A percentile compares a stretch with the other conserved stretches of the same genome.
phyloP scores from a whole-genome alignment of 2,888 invertebrate species.

The Leptothorax acervorum region DNA sequence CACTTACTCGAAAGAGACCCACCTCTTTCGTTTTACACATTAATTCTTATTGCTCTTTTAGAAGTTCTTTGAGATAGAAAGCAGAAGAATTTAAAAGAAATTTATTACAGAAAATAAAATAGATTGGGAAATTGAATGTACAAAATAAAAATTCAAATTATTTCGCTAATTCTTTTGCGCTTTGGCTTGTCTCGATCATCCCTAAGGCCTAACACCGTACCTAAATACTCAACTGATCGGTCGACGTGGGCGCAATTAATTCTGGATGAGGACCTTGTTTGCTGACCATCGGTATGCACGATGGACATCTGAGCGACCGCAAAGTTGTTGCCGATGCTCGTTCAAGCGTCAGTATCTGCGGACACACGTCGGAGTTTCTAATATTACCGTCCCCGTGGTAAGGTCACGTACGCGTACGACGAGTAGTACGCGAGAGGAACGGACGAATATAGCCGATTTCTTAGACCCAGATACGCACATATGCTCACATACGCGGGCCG shows the following conservation, averaged over 20 bases:
- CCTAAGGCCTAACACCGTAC: not conserved
- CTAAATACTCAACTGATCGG: not conserved
- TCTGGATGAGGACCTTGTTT: not conserved
- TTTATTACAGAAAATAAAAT: not conserved
- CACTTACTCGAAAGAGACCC: not conserved
- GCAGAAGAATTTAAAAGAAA: not conserved
- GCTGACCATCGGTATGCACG: not conserved
- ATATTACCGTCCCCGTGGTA: conserved; percentile 57
- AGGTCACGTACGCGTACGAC: conserved; percentile 52
- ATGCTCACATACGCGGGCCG: conserved; percentile 38
- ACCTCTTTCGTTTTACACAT: not conserved
- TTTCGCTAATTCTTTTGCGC: not conserved
- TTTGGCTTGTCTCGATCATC: not conserved
- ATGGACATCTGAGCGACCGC: conserved; percentile 25
- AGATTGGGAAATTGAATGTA: not conserved
- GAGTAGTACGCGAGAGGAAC: conserved; percentile 50
- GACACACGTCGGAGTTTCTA: conserved; percentile 47
- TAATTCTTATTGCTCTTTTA: not conserved
- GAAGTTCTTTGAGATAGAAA: not conserved
- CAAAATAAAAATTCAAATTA: not conserved
- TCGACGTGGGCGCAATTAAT: not conserved
- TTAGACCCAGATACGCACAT: conserved; percentile 61
- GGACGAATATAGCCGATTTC: conserved; percentile 60
- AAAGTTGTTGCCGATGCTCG: conserved; percentile 24
- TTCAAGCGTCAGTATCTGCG: conserved; percentile 26